Percentiles rank a stretch among this genome's conserved stretches.
These are phyloP conservation scores for Stenodera caucasica DNA, from an alignment of 2,888 invertebrate genomes.

Conservation along the genomic window DNA sequence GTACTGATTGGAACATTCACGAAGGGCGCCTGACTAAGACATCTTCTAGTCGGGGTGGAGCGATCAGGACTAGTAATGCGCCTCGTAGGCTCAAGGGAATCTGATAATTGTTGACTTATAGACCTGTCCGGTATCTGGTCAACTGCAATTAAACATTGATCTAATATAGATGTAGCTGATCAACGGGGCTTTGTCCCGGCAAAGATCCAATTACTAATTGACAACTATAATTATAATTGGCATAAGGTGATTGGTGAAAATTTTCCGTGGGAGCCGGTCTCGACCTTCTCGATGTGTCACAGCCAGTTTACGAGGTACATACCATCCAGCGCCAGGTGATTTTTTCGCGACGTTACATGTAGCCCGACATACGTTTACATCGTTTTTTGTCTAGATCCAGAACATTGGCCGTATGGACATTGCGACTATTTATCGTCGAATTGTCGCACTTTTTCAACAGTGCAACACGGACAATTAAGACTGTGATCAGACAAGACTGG, in stretches of 20 bases:
- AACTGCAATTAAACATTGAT: constrained; percentile 42
- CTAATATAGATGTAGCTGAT: constrained; percentile 44
- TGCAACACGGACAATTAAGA: constrained; percentile 20
- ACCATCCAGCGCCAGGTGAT: constrained; percentile 46
- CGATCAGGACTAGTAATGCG: constrained; percentile 34
- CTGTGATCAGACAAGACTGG: constrained; percentile 20
- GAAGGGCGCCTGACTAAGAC: constrained; percentile 45
- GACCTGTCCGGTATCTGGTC: constrained; percentile 46
- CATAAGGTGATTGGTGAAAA: background rate
- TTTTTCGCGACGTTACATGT: constrained; percentile 47
- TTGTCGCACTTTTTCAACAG: constrained; percentile 42
- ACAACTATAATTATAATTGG: constrained; percentile 2
- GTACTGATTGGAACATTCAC: constrained; percentile 50
- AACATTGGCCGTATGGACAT: constrained; percentile 40
- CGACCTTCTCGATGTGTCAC: constrained; percentile 47
- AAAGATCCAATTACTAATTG: constrained; percentile 4
- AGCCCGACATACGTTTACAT: constrained; percentile 50
- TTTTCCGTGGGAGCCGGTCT: constrained; percentile 43
- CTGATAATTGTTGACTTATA: constrained; percentile 55
- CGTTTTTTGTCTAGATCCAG: constrained; percentile 41
- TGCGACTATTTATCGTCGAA: constrained; percentile 48
- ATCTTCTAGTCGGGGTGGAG: constrained; percentile 40
- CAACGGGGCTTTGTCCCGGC: constrained; percentile 33
- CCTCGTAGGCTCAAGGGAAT: constrained; percentile 44
- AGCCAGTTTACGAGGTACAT: constrained; percentile 48